A percentile compares a stretch with the other conserved stretches of the same genome.
Conservation (phyloP, 2,797 vertebrate genomes). For the Anabas testudineus region DNA sequence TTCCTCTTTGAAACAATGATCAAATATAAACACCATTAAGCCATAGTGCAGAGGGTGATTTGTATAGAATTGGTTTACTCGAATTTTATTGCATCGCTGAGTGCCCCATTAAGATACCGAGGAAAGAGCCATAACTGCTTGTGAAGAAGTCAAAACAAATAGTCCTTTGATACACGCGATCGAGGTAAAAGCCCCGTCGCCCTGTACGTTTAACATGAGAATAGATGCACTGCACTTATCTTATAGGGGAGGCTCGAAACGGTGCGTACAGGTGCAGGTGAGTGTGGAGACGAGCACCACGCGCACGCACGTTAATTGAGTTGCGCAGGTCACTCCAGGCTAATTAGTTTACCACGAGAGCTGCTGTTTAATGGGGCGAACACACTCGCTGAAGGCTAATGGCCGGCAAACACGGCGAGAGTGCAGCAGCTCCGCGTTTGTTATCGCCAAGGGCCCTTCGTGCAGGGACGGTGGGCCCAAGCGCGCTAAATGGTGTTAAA, state of each 20-base stretch:
- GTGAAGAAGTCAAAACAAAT: slow-evolving; percentile 79
- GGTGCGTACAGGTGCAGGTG: slow-evolving; percentile 6
- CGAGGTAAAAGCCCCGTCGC: slow-evolving; percentile 34
- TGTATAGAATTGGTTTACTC: slow-evolving; percentile 80
- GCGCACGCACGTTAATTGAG: slow-evolving; percentile 89
- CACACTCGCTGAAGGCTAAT: slow-evolving; percentile 88
- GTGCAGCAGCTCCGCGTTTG: slow-evolving; percentile 75
- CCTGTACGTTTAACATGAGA: slow-evolving; percentile 8
- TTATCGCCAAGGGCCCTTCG: slow-evolving; percentile 52
- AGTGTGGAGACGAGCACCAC: slow-evolving; percentile 43
- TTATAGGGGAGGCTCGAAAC: not conserved
- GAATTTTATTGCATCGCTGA: slow-evolving; percentile 83
- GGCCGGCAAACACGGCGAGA: slow-evolving; percentile 82
- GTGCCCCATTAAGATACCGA: slow-evolving; percentile 85
- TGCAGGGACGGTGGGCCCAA: slow-evolving; percentile 22
- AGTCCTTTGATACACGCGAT: slow-evolving; percentile 47
- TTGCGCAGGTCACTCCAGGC: slow-evolving; percentile 88
- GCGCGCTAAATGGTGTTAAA: slow-evolving; percentile 86
- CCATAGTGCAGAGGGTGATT: slow-evolving; percentile 66
- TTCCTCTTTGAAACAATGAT: slow-evolving; percentile 82
- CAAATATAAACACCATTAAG: slow-evolving; percentile 88
- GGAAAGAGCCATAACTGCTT: slow-evolving; percentile 80
- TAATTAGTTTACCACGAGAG: slow-evolving; percentile 95
- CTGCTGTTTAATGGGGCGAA: slow-evolving; percentile 92
- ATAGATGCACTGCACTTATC: slow-evolving; percentile 2